Percentiles rank a stretch among this genome's conserved stretches.
Conservation (phyloP, 2,888 invertebrate species). For the Pegoplata infirma region DNA sequence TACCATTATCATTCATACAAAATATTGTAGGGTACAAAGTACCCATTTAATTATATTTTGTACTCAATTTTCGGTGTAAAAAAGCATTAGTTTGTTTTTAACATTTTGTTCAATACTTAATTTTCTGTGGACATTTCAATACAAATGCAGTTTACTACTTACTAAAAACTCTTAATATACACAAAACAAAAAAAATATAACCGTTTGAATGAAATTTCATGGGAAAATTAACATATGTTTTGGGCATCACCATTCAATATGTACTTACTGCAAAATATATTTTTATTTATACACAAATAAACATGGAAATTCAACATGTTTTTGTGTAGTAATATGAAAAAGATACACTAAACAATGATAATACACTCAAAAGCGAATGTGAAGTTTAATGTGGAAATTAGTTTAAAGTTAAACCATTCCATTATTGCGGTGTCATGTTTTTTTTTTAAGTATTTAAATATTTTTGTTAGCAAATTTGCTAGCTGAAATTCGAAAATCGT, state of each 20-base stretch:
- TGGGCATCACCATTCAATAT: neutral
- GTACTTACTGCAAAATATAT: too few species aligned
- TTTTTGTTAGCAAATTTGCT: too few species aligned
- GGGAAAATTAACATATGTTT: conserved; percentile 50
- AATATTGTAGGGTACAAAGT: conserved; percentile 7
- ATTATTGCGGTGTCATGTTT: too few species aligned
- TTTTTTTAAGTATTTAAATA: too few species aligned
- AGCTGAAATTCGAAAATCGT: too few species aligned
- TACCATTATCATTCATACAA: too few species aligned
- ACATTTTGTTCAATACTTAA: conserved; percentile 38
- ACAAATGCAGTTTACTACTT: neutral
- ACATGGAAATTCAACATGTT: neutral
- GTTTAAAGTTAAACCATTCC: too few species aligned
- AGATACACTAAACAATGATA: too few species aligned
- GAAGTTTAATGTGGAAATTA: too few species aligned
- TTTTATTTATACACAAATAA: neutral
- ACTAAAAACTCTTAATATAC: neutral
- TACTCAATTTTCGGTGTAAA: conserved; percentile 39
- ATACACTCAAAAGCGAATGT: too few species aligned
- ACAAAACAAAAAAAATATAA: too few species aligned
- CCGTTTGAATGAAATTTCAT: conserved; percentile 20
- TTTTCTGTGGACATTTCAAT: conserved; percentile 19
- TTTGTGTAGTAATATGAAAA: too few species aligned
- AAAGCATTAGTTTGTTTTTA: conserved; percentile 35
- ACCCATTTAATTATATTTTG: conserved; percentile 43